phyloP scores from a whole-genome alignment of 2,797 vertebrate species.

The Sebastes cheni region DNA sequence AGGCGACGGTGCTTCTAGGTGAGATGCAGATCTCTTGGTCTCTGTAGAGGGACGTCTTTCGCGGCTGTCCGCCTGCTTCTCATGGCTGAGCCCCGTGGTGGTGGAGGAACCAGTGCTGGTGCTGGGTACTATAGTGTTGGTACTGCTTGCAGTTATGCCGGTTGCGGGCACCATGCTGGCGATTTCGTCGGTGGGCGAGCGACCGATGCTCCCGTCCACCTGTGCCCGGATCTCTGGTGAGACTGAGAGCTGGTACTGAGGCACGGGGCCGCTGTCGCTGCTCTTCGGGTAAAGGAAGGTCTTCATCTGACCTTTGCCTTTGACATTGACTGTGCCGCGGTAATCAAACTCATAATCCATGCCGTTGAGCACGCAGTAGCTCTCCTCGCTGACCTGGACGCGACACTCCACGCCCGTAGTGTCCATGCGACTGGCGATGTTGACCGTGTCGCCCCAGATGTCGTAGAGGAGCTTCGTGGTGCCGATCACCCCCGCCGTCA shows the following conservation, averaged over 20 bases:
- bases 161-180: constrained; percentile 88
- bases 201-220: constrained; percentile 98
- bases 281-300: constrained; percentile 97
- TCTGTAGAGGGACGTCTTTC: constrained; percentile 50
- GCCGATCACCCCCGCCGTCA: constrained; percentile 97
- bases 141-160: constrained; percentile 29
- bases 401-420: constrained; percentile 97
- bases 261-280: constrained; percentile 89
- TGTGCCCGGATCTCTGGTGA: constrained; percentile 96
- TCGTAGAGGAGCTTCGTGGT: constrained; percentile 98
- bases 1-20: constrained; percentile 52
- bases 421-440: constrained; percentile 99
- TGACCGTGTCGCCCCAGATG: constrained; percentile 99
- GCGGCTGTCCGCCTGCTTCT: constrained; percentile 33
- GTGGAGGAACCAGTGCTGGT: constrained; percentile 76
- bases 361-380: constrained; percentile 90
- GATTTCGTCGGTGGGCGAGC: constrained; percentile 96
- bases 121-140: constrained; percentile 84
- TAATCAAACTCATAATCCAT: constrained; percentile 99
- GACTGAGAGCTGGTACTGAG: constrained; percentile 95
- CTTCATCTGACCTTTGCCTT: constrained; percentile 99
- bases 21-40: constrained; percentile 62
- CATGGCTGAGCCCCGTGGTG: constrained; percentile 47
- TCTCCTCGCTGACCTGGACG: constrained; percentile 98
- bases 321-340: constrained; percentile 97